Conservation (phyloP, 2,888 invertebrate species). For the Zootermopsis nevadensis region DNA sequence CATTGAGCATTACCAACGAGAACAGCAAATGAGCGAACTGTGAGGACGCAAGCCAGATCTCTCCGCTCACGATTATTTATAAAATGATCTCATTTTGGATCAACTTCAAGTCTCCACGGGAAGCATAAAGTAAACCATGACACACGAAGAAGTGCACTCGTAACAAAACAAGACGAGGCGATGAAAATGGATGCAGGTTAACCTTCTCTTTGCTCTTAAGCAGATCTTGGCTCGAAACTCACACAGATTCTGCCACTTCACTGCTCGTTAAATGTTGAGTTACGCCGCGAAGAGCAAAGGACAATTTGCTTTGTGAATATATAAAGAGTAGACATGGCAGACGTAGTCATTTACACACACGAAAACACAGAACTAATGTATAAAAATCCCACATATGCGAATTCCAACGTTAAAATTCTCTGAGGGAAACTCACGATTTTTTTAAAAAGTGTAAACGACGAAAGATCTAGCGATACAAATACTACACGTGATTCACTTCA, state of each 20-base stretch:
- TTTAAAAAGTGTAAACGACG: too few species aligned
- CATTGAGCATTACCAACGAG: neutral
- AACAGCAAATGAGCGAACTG: neutral
- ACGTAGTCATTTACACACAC: neutral
- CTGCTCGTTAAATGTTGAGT: neutral
- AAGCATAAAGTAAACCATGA: slow-evolving; percentile 8
- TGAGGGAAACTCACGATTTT: too few species aligned
- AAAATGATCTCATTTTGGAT: slow-evolving; percentile 21
- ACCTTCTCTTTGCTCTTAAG: neutral
- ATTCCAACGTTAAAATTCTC: too few species aligned
- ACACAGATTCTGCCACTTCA: neutral
- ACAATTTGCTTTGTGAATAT: neutral
- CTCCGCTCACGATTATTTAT: slow-evolving; percentile 31
- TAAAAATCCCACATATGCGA: too few species aligned
- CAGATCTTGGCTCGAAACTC: neutral
- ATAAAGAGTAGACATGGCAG: neutral
- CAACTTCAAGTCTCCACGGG: slow-evolving; percentile 7
- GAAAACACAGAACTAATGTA: too few species aligned
- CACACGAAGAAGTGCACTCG: neutral
- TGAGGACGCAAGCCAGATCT: neutral
- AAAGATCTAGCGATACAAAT: too few species aligned
- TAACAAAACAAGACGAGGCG: neutral
- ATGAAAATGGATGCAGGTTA: slow-evolving; percentile 11
- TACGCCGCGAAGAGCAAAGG: neutral
- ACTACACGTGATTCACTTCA: too few species aligned